Conservation (phyloP, 2,888 invertebrate species). For the Rotaria socialis region DNA sequence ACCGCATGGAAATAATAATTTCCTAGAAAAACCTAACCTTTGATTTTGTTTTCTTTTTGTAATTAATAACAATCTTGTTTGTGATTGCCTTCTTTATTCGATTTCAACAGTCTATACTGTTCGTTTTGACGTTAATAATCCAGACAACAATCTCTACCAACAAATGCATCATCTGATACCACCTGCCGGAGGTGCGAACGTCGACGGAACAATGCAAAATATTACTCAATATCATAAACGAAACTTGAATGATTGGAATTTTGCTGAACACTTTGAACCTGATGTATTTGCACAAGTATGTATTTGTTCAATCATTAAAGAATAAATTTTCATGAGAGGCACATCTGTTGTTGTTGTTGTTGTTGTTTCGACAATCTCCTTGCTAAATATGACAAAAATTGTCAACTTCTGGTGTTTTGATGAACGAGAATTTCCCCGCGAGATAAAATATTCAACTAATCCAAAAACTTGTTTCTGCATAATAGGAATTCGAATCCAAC, state of each 20-base stretch:
- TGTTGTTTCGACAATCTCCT: no score
- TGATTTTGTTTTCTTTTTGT: not conserved
- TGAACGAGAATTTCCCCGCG: no score
- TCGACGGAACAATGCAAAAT: constrained; percentile 53
- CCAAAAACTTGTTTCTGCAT: no score
- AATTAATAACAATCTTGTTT: not conserved
- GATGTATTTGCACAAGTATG: constrained; percentile 55
- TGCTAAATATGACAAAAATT: no score
- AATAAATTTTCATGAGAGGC: no score
- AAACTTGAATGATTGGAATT: constrained; percentile 58
- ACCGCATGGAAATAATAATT: no score
- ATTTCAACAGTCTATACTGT: constrained; percentile 8
- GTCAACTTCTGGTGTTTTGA: no score
- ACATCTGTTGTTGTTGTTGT: no score
- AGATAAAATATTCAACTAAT: no score
- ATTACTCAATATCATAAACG: constrained; percentile 55
- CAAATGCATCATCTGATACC: constrained; percentile 24
- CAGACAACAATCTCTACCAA: constrained; percentile 29
- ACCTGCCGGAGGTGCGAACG: not conserved
- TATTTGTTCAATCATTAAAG: not conserved
- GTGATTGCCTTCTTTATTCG: not conserved
- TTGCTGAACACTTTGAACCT: constrained; percentile 57
- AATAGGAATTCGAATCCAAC: no score
- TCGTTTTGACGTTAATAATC: constrained; percentile 33
- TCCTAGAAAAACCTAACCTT: not conserved